These are phyloP conservation scores for Cecropterus lyciades DNA, from an alignment of 1,140 invertebrate species.

Conservation along the genomic window DNA sequence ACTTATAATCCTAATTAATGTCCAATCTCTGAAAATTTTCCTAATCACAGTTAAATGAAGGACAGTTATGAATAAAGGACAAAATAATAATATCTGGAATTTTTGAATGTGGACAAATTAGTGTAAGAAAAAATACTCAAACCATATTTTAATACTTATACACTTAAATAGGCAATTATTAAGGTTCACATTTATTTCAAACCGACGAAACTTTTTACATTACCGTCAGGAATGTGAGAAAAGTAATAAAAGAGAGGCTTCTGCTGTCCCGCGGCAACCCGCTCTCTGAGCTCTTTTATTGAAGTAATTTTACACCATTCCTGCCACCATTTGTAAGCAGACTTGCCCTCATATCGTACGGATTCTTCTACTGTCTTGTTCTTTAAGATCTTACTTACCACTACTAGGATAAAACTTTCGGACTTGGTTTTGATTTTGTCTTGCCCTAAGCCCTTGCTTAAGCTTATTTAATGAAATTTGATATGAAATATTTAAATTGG, in stretches of 20 bases:
- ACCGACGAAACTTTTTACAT: constrained; percentile 6
- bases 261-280: neutral
- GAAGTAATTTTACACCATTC: constrained; percentile 20
- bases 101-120: no score
- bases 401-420: constrained; percentile 6
- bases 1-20: no score
- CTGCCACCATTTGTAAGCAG: constrained; percentile 17
- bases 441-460: no score
- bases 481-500: no score
- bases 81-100: no score
- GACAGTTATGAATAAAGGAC: no score
- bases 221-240: neutral
- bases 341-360: constrained; percentile 6
- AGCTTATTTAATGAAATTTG: no score
- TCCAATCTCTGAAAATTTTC: no score
- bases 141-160: neutral
- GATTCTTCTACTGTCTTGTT: neutral
- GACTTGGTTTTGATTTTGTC: neutral
- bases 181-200: neutral
- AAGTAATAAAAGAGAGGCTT: constrained; percentile 6
- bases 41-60: no score
- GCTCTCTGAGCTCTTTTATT: constrained; percentile 17
- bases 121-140: no score
- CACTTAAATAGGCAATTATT: neutral
- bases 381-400: constrained; percentile 16